A percentile compares a stretch with the other conserved stretches of the same genome.
These are phyloP conservation scores for Leptinotarsa rubiginosa DNA, from an alignment of 2,888 invertebrate genomes.

Conservation along the genomic window DNA sequence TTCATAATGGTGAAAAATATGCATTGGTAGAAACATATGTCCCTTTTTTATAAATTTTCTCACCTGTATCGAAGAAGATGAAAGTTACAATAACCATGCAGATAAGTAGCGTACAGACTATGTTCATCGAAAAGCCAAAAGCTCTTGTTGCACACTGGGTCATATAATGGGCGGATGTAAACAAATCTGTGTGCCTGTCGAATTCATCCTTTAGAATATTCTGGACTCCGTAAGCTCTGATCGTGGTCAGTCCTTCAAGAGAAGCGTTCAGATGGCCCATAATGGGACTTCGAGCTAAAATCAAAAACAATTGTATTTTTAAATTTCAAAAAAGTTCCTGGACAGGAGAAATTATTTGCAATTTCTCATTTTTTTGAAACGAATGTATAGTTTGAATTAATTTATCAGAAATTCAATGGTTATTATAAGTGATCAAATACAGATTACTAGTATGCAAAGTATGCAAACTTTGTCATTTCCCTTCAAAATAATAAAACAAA, in stretches of 20 bases:
- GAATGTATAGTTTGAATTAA: too few relatives aligned
- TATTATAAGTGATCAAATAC: too few relatives aligned
- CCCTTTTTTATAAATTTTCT: background rate
- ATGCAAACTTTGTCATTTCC: too few relatives aligned
- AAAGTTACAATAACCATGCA: conserved; percentile 6
- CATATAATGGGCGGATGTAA: conserved; percentile 14
- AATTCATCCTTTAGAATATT: conserved; percentile 3
- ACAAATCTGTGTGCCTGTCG: conserved; percentile 18
- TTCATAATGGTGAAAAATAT: too few relatives aligned
- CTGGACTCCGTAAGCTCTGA: conserved; percentile 17
- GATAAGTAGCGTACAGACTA: conserved; percentile 2
- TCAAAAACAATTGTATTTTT: background rate
- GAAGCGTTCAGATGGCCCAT: conserved; percentile 12
- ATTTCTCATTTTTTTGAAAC: too few relatives aligned
- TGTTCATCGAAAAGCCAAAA: background rate
- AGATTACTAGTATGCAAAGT: too few relatives aligned
- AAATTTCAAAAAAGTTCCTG: too few relatives aligned
- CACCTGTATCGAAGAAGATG: conserved; percentile 12
- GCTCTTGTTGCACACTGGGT: conserved; percentile 3
- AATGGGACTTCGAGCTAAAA: conserved; percentile 5
- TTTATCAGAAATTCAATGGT: too few relatives aligned
- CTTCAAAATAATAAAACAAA: too few relatives aligned
- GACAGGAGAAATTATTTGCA: too few relatives aligned
- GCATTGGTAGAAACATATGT: too few relatives aligned
- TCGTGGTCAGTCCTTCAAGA: conserved; percentile 10